Base-by-base conservation (phyloP, 2,113 vertebrate species). In the Saccopteryx bilineata region DNA sequence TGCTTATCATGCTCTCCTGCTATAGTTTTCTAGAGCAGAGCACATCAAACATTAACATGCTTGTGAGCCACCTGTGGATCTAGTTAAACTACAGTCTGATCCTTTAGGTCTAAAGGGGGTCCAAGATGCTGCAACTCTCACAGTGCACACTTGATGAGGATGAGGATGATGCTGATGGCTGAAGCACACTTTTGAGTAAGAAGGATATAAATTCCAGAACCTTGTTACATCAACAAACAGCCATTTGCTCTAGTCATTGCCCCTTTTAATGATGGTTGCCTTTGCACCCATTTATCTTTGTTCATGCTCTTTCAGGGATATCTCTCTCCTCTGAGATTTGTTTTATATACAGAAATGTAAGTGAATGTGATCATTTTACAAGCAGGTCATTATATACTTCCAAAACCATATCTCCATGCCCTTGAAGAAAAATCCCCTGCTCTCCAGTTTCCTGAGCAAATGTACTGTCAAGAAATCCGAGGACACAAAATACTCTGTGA, bases 61-160 rank as follows among this genome's bases (percentile, higher is more conserved):
- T 0, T 8, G 0, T 5, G 66, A 28, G n/a, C n/a, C 28, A 33
- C 26, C 0, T 8, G 17, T 14, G 46, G 9, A 71, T 50, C 39
- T 31, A 2, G 48, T 24, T 74, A 74, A 39, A 66, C 33, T 2
- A 13, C 1, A 4, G 26, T 74, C 12, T 9, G 26, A 54, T 71
- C 60, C 66, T 11, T 9, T 9, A 68, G 24, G 48, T 61, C 7
- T 61, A 50, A 23, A 7, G 19, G 23, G 46, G 13, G 60, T 13
- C 46, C 9, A 28, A 65, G 26, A 24, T 3, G 13, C 28, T 33
- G 6, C 12, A 2, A 2, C 7, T 46, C 23, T 79, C 2, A 24
- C 8, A 17, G 18, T 6, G 31, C 31, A 10, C 63, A 75, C n/a
- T 24, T 15, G 61, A 14, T 23, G 12, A 21, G 17, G 46, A 14